phyloP scores from a whole-genome alignment of 2,113 vertebrate genomes.

The Illadopsis cleaveri region DNA sequence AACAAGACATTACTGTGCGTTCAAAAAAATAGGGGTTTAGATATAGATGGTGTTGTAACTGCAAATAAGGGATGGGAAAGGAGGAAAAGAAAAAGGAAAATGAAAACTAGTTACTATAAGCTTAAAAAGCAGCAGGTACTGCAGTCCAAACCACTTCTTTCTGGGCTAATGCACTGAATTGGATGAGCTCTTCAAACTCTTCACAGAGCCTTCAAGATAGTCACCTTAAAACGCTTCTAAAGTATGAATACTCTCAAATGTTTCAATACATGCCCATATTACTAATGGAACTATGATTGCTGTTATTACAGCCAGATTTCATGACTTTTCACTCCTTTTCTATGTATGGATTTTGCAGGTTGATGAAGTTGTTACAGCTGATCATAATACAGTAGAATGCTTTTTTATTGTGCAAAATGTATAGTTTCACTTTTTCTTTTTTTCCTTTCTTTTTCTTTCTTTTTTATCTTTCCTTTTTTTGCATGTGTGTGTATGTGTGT shows the following conservation, averaged over 20 bases:
- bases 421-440: not conserved
- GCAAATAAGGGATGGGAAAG: not conserved
- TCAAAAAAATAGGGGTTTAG: not conserved
- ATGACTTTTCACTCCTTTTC: not conserved
- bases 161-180: not conserved
- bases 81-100: not conserved
- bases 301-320: not conserved
- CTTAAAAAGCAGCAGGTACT: not conserved
- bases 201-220: not conserved
- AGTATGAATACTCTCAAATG: not conserved
- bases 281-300: not conserved
- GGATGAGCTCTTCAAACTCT: not conserved
- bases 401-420: not conserved
- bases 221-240: not conserved
- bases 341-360: not conserved
- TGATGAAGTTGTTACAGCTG: not conserved
- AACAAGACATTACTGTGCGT: not conserved
- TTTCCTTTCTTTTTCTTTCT: not conserved
- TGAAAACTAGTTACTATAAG: not conserved
- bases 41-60: not conserved
- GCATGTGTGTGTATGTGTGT: not conserved
- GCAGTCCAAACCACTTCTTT: not conserved
- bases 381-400: not conserved
- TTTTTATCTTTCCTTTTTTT: not conserved
- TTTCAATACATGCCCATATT: not conserved